Conservation (phyloP, 2,888 invertebrate genomes). For the Trypoxylon attenuatum region DNA sequence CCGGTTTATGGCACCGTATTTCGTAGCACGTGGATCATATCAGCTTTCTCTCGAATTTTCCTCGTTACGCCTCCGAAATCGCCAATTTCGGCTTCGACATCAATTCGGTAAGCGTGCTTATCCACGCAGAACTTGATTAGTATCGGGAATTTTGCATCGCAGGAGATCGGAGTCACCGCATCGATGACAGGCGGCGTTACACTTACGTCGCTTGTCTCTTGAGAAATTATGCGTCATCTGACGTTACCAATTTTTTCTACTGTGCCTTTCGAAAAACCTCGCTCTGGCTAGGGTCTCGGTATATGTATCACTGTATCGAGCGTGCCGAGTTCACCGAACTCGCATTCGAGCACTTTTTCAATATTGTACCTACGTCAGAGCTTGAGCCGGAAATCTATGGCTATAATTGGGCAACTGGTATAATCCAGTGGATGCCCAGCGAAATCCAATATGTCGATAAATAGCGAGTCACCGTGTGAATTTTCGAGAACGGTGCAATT, state of each 20-base stretch:
- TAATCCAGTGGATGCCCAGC: neutral
- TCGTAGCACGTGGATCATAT: conserved; percentile 39
- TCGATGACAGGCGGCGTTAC: conserved; percentile 27
- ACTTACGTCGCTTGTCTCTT: conserved; percentile 8
- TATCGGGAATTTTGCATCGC: neutral
- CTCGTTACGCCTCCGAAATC: neutral
- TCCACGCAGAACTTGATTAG: neutral
- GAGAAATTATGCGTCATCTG: conserved; percentile 22
- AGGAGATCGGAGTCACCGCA: neutral
- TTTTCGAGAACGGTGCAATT: neutral
- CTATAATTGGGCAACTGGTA: neutral
- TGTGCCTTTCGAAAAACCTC: neutral
- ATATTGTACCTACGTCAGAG: too few species aligned
- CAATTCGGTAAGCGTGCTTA: neutral
- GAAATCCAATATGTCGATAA: neutral
- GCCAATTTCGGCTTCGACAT: neutral
- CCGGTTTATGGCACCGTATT: conserved; percentile 35
- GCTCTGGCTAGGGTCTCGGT: too few species aligned
- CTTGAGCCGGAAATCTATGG: too few species aligned
- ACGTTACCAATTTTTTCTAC: conserved; percentile 7
- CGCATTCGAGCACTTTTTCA: neutral
- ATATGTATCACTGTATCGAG: too few species aligned
- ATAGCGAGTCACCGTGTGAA: neutral
- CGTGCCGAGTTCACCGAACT: neutral
- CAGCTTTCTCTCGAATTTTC: neutral